Conservation (phyloP, 1,140 invertebrate species). For the Drosophila ercepeae region DNA sequence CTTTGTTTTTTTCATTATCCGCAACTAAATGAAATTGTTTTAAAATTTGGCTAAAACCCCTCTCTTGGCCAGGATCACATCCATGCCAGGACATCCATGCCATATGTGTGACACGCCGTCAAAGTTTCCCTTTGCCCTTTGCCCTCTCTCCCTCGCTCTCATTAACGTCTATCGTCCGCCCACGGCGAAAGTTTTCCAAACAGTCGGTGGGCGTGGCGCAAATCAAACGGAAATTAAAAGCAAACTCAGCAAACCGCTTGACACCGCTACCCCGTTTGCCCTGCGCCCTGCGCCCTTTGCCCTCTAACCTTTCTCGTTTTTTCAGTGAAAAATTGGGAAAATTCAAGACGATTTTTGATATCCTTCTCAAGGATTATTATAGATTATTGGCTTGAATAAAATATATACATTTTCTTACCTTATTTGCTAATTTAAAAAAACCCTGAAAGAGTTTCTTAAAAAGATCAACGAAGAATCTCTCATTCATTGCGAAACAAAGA, state of each 20-base stretch:
- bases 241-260: slow-evolving; percentile 25
- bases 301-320: not conserved
- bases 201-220: slow-evolving; percentile 38
- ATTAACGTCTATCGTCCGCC: slow-evolving; percentile 1
- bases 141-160: too few relatives aligned
- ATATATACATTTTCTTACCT: too few relatives aligned
- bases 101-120: slow-evolving; percentile 4
- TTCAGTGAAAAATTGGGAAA: too few relatives aligned
- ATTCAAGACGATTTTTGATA: not conserved
- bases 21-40: slow-evolving; percentile 66
- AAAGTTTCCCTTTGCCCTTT: slow-evolving; percentile 36
- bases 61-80: too few relatives aligned
- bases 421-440: too few relatives aligned
- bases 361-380: too few relatives aligned
- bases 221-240: slow-evolving; percentile 75
- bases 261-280: slow-evolving; percentile 12
- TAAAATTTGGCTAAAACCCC: slow-evolving; percentile 62
- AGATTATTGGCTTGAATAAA: too few relatives aligned
- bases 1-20: slow-evolving; percentile 27
- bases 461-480: too few relatives aligned
- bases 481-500: too few relatives aligned
- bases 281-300: not conserved
- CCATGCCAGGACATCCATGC: not conserved
- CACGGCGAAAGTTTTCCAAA: slow-evolving; percentile 5
- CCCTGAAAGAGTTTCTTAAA: too few relatives aligned